A percentile compares a stretch with the other conserved stretches of the same genome.
phyloP scores from a whole-genome alignment of 1,140 invertebrate genomes.

The Drosophila yakuba region DNA sequence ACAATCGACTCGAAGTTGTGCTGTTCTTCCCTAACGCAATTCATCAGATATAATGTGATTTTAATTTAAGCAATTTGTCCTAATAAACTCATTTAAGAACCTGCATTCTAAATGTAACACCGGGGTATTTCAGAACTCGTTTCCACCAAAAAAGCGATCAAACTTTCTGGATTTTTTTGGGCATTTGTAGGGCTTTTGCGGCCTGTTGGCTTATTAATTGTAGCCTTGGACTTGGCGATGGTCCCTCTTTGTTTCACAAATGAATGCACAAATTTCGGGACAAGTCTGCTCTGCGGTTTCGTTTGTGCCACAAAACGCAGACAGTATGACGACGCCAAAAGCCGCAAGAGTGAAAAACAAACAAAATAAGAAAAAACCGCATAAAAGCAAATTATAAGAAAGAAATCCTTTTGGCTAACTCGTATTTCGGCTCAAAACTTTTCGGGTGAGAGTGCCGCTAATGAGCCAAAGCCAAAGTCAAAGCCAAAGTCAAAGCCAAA shows the following conservation, averaged over 20 bases:
- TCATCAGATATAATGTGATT: background rate
- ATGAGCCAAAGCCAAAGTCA: slow-evolving; percentile 51
- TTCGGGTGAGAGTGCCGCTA: slow-evolving; percentile 71
- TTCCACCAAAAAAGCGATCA: slow-evolving; percentile 3
- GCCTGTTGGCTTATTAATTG: slow-evolving; percentile 74
- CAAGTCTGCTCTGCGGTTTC: slow-evolving; percentile 66
- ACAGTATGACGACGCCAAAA: slow-evolving; percentile 77
- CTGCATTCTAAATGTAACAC: background rate
- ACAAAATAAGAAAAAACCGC: slow-evolving; percentile 22
- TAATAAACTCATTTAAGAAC: slow-evolving; percentile 23
- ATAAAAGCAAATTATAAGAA: slow-evolving; percentile 49
- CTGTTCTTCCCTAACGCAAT: no score
- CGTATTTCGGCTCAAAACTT: slow-evolving; percentile 29
- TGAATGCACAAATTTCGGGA: slow-evolving; percentile 81
- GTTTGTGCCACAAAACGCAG: slow-evolving; percentile 70
- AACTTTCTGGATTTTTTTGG: slow-evolving; percentile 17
- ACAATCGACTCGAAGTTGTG: background rate
- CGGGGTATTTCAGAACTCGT: slow-evolving; percentile 29
- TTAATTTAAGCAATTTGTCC: background rate
- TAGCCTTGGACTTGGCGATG: slow-evolving; percentile 70
- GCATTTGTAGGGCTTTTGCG: slow-evolving; percentile 76
- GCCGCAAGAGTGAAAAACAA: slow-evolving; percentile 29
- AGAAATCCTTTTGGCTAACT: slow-evolving; percentile 54
- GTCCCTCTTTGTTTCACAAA: slow-evolving; percentile 72
- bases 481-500: slow-evolving; percentile 17